These are phyloP conservation scores for Orius insidiosus DNA, from an alignment of 1,140 invertebrate genomes.

Conservation along the genomic window DNA sequence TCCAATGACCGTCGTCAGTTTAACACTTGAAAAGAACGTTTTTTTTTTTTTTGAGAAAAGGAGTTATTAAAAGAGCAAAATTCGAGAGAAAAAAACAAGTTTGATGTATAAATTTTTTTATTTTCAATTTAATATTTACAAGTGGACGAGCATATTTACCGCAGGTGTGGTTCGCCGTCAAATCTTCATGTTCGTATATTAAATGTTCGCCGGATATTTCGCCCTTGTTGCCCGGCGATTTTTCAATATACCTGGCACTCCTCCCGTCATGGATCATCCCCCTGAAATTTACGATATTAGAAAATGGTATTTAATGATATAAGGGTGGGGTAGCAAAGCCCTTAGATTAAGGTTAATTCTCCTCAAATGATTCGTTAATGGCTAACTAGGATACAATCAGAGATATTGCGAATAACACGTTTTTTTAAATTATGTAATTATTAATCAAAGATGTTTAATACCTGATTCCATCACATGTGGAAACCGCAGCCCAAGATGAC, in stretches of 20 bases:
- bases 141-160: constrained; percentile 31
- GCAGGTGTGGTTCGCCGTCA: constrained; percentile 47
- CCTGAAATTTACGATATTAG: constrained; percentile 25
- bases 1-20: no score
- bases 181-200: constrained; percentile 50
- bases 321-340: neutral
- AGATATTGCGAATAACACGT: neutral
- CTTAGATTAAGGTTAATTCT: neutral
- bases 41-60: no score
- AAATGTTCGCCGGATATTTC: constrained; percentile 31
- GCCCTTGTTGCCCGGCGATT: constrained; percentile 19
- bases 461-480: constrained; percentile 63
- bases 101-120: no score
- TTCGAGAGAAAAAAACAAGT: no score
- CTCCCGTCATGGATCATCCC: constrained; percentile 68
- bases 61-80: no score
- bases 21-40: no score
- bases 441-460: constrained; percentile 18
- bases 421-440: neutral
- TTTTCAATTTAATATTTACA: neutral
- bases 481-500: constrained; percentile 66
- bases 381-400: neutral
- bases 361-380: neutral
- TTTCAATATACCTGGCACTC: constrained; percentile 57
- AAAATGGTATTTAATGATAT: neutral